Percentiles rank a stretch among this genome's conserved stretches.
Evolutionary conservation across 2,888 invertebrate genomes (phyloP).

Genomic region (Penaeus monodon): DNA sequence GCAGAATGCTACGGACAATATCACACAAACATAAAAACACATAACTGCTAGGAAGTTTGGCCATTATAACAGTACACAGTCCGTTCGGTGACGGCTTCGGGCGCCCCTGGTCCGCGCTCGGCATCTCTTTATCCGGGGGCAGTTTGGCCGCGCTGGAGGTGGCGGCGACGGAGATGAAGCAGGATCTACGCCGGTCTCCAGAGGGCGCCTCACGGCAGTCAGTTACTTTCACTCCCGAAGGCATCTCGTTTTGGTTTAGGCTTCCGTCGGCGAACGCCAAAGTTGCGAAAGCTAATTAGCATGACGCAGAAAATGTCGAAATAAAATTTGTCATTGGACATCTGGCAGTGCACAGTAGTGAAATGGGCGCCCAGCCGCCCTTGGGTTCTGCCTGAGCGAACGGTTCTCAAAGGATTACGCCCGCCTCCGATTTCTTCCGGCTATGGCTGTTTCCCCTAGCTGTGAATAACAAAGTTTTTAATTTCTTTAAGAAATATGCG

Average conservation of each 20-base stretch:
- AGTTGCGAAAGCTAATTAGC: no score
- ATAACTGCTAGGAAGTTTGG: neutral
- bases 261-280: no score
- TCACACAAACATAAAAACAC: no score
- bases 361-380: slow-evolving; percentile 1
- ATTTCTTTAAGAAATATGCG: no score
- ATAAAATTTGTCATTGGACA: no score
- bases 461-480: no score
- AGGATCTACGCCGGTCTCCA: neutral
- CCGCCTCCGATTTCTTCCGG: neutral
- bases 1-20: no score
- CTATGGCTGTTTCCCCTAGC: neutral
- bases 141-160: slow-evolving; percentile 35
- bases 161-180: no score
- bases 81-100: slow-evolving; percentile 10
- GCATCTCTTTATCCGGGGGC: slow-evolving; percentile 50
- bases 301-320: no score
- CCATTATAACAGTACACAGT: neutral
- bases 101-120: slow-evolving; percentile 27
- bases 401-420: slow-evolving; percentile 4
- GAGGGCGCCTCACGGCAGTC: neutral
- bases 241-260: no score
- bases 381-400: slow-evolving; percentile 7
- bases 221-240: no score
- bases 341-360: neutral